Evolutionary conservation across 2,888 invertebrate species (phyloP).

Genomic region (Esperia sulphurella): DNA sequence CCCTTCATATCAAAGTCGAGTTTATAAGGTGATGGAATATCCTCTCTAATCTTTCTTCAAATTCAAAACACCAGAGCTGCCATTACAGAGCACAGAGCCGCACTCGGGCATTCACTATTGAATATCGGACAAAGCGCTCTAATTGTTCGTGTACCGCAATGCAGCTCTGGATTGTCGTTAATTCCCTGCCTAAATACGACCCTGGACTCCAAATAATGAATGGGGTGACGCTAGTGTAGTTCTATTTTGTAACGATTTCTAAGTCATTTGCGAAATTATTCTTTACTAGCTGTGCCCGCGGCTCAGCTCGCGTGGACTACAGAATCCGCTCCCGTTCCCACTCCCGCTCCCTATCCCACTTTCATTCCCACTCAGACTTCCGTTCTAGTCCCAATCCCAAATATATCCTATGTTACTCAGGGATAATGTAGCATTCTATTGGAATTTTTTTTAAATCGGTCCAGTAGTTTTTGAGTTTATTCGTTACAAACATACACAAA

Average conservation of each 20-base stretch:
- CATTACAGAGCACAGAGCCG: conserved; percentile 45
- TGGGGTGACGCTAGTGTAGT: background rate
- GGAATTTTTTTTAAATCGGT: too few relatives aligned
- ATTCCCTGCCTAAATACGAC: conserved; percentile 11
- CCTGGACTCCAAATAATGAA: conserved; percentile 12
- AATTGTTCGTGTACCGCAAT: conserved; percentile 51
- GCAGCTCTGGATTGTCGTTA: conserved; percentile 8
- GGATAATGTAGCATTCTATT: too few relatives aligned
- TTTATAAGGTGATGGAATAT: conserved; percentile 13
- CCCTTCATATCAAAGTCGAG: too few relatives aligned
- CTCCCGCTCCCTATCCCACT: too few relatives aligned
- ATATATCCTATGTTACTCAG: too few relatives aligned
- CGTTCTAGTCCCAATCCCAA: too few relatives aligned
- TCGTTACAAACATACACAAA: too few relatives aligned
- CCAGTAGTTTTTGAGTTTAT: too few relatives aligned
- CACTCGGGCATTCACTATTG: conserved; percentile 49
- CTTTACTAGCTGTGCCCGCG: too few relatives aligned
- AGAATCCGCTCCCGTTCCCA: too few relatives aligned
- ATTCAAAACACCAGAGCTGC: conserved; percentile 43
- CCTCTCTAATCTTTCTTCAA: conserved; percentile 21
- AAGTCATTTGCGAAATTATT: background rate
- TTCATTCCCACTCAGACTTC: too few relatives aligned
- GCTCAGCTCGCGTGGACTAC: too few relatives aligned
- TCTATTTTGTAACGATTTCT: background rate
- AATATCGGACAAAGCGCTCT: conserved; percentile 70